These are phyloP conservation scores for Schizotus pectinicornis DNA, from an alignment of 2,888 invertebrate genomes.

Conservation along the genomic window DNA sequence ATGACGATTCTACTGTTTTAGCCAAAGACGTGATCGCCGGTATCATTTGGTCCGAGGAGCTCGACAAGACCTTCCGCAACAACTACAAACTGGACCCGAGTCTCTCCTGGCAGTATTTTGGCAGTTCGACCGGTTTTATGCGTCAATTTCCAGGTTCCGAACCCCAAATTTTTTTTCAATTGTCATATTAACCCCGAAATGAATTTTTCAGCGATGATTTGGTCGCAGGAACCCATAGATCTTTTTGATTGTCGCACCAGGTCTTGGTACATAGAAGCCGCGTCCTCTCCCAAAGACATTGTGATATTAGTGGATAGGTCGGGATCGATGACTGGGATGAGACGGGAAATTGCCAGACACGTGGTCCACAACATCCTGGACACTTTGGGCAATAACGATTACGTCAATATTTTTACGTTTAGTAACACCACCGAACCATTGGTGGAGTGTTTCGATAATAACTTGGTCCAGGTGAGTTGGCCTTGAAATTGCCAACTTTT, in stretches of 20 bases:
- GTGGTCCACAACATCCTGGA: slow-evolving; percentile 90
- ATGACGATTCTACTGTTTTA: slow-evolving; percentile 49
- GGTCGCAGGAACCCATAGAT: slow-evolving; percentile 84
- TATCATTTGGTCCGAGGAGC: slow-evolving; percentile 93
- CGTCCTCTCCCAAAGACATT: slow-evolving; percentile 95
- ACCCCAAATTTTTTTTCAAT: too few relatives aligned
- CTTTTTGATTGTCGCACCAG: slow-evolving; percentile 94
- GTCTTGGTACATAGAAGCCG: slow-evolving; percentile 97
- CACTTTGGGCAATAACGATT: slow-evolving; percentile 96
- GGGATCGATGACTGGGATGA: slow-evolving; percentile 71
- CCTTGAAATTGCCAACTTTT: too few relatives aligned
- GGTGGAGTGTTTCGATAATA: slow-evolving; percentile 88
- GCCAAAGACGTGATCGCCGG: slow-evolving; percentile 88
- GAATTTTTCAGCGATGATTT: slow-evolving; percentile 72
- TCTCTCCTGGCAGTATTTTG: slow-evolving; percentile 97
- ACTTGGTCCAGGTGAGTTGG: slow-evolving; percentile 81
- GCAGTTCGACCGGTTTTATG: slow-evolving; percentile 96
- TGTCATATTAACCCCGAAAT: too few relatives aligned
- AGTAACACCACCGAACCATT: slow-evolving; percentile 80
- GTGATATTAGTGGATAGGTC: slow-evolving; percentile 71
- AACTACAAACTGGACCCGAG: slow-evolving; percentile 88
- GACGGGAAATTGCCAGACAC: slow-evolving; percentile 88
- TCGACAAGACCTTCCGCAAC: slow-evolving; percentile 87
- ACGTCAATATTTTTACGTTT: slow-evolving; percentile 95
- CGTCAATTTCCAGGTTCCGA: slow-evolving; percentile 96